These are phyloP conservation scores for Ophion ellenae DNA, from an alignment of 2,888 invertebrate genomes.

Conservation along the genomic window DNA sequence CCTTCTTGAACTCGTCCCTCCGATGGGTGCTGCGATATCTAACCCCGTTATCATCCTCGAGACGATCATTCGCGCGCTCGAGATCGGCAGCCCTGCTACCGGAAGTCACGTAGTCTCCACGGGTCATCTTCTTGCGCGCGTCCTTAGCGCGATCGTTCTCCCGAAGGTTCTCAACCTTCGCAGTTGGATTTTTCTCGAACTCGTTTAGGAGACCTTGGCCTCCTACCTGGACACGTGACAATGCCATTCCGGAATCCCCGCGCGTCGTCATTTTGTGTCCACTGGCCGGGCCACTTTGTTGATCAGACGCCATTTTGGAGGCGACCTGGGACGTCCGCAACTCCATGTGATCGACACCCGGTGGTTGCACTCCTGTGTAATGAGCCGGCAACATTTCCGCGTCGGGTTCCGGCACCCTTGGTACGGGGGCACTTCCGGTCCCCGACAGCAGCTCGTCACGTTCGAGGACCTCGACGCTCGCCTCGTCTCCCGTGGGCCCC, in stretches of 20 bases:
- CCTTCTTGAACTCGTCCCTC: conserved; percentile 91
- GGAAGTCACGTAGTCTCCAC: conserved; percentile 87
- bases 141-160: conserved; percentile 84
- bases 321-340: conserved; percentile 62
- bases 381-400: conserved; percentile 82
- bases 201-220: conserved; percentile 85
- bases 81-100: conserved; percentile 85
- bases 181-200: conserved; percentile 86
- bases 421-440: conserved; percentile 68
- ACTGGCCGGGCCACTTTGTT: conserved; percentile 20
- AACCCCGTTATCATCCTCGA: conserved; percentile 93
- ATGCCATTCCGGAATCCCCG: conserved; percentile 81
- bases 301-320: conserved; percentile 36
- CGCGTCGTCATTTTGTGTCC: conserved; percentile 28
- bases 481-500: conserved; percentile 79
- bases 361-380: conserved; percentile 77
- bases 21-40: conserved; percentile 94
- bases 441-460: conserved; percentile 12
- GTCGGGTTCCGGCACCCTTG: conserved; percentile 80
- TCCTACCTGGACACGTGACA: conserved; percentile 85
- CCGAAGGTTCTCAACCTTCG: conserved; percentile 85
- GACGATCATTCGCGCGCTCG: conserved; percentile 86
- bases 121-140: conserved; percentile 80
- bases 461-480: conserved; percentile 50
- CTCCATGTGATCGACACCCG: conserved; percentile 82